A percentile compares a stretch with the other conserved stretches of the same genome.
phyloP scores from a whole-genome alignment of 2,797 vertebrate genomes.

The Agapornis canus region DNA sequence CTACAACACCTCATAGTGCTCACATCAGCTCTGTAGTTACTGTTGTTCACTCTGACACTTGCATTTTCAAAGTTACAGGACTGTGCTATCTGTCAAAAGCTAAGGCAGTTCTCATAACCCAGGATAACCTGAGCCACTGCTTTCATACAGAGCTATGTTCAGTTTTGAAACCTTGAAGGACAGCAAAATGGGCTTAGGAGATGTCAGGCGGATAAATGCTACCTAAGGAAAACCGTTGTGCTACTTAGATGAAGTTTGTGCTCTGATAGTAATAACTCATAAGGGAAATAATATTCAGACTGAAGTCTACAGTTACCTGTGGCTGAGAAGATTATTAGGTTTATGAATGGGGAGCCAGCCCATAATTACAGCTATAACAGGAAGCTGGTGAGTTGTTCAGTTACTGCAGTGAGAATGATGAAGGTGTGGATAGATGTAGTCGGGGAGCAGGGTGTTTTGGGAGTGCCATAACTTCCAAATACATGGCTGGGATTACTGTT shows the following conservation, averaged over 20 bases:
- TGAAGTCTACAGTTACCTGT: background rate
- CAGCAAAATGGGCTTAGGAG: background rate
- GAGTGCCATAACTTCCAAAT: background rate
- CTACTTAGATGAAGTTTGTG: background rate
- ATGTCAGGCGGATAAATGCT: background rate
- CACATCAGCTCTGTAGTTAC: accelerated
- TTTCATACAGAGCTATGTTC: accelerated
- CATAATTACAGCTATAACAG: background rate
- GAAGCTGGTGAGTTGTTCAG: background rate
- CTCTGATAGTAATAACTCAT: background rate
- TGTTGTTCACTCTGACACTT: accelerated
- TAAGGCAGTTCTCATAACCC: background rate
- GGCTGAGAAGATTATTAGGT: background rate
- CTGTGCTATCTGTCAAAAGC: background rate
- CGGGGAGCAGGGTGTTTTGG: background rate
- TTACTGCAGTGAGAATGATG: background rate
- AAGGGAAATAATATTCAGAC: background rate
- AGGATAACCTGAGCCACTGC: background rate
- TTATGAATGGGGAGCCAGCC: background rate
- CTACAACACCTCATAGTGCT: background rate
- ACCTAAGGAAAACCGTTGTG: background rate
- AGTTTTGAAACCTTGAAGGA: background rate
- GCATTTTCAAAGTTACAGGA: background rate
- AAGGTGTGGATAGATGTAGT: accelerated
- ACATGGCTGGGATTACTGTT: background rate